These are phyloP conservation scores for Chaenodraco wilsoni DNA, from an alignment of 2,797 vertebrate genomes.

Conservation along the genomic window DNA sequence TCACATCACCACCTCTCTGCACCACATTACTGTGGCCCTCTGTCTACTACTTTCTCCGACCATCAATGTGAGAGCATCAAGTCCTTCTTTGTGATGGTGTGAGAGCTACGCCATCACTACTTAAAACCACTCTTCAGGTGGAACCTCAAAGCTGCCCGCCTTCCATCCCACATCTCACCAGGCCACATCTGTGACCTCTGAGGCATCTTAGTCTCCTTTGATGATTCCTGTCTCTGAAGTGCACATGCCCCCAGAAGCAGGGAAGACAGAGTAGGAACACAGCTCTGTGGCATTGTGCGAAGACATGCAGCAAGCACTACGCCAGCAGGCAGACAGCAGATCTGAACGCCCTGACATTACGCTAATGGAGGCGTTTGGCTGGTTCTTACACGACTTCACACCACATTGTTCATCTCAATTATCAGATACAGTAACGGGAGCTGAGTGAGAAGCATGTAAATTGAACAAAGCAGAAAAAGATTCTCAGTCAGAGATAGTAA, in stretches of 20 bases:
- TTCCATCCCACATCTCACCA: constrained; percentile 38
- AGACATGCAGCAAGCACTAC: constrained; percentile 38
- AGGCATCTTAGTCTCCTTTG: constrained; percentile 31
- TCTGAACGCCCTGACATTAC: constrained; percentile 71
- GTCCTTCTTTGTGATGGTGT: constrained; percentile 62
- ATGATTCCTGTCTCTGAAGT: constrained; percentile 39
- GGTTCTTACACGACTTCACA: constrained; percentile 74
- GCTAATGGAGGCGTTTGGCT: constrained; percentile 70
- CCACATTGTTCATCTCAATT: constrained; percentile 76
- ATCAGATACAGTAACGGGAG: constrained; percentile 67
- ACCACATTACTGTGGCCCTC: constrained; percentile 68
- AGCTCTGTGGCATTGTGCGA: constrained; percentile 36
- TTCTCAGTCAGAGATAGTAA: constrained; percentile 64
- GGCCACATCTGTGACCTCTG: constrained; percentile 62
- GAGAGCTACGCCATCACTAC: constrained; percentile 58
- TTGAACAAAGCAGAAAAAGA: constrained; percentile 65
- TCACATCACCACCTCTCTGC: constrained; percentile 69
- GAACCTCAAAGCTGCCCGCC: constrained; percentile 54
- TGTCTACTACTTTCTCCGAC: constrained; percentile 80
- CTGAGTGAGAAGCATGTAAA: constrained; percentile 53
- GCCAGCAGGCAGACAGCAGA: constrained; percentile 66
- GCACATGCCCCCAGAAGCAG: constrained; percentile 19
- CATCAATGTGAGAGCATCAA: constrained; percentile 66
- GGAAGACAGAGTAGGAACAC: constrained; percentile 26
- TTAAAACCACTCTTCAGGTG: constrained; percentile 48